Evolutionary conservation across 2,113 vertebrate genomes (phyloP), one percentile per base, ranked within the genome.

Genomic region (Sceloporus undulatus): DNA sequence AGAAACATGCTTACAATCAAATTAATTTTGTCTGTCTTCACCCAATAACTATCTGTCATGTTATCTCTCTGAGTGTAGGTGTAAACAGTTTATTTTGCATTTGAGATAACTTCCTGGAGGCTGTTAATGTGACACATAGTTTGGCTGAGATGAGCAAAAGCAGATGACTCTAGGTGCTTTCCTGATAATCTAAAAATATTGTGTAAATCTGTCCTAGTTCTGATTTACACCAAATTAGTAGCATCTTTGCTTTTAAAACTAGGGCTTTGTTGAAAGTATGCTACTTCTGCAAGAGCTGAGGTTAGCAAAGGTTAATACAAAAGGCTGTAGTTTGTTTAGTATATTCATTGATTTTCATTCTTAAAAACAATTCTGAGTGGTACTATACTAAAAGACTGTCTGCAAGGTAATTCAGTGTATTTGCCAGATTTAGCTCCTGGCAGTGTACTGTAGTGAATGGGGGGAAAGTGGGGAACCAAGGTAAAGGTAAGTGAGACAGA

Each of bases 31-130:
- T 98, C 96, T 97, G 96, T 98, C 98, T 97, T 95, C 96, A 97
- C 97, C 97, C 98, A 98, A 98, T 98, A 98, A 96, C 97, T 97
- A 97, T 98, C 98, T 97, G 96, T 97, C 98, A 98, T 97, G 95
- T 96, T 99, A 98, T 99, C 98, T 98, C 96, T 97, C 96, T 96
- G 97, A 95, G 95, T 97, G 97, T 94, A 96, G 97, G 97, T 97
- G 98, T 98, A 99, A 99, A 99, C 98, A 98, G 98, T 99, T 98
- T 98, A 99, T 98, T 98, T 98, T 97, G 97, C 98, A 98, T 99
- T 98, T 98, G 98, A 98, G 98, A 97, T 98, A 97, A 98, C 98
- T 98, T 99, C 98, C 98, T 98, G 95, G 95, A 97, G 97, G 97
- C 97, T 98, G 97, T 98, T 98, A 98, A 98, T 97, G 97, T 98